Percentiles rank a stretch among this genome's conserved stretches.
phyloP scores from a whole-genome alignment of 2,113 vertebrate genomes.

The Tringa solitaria region DNA sequence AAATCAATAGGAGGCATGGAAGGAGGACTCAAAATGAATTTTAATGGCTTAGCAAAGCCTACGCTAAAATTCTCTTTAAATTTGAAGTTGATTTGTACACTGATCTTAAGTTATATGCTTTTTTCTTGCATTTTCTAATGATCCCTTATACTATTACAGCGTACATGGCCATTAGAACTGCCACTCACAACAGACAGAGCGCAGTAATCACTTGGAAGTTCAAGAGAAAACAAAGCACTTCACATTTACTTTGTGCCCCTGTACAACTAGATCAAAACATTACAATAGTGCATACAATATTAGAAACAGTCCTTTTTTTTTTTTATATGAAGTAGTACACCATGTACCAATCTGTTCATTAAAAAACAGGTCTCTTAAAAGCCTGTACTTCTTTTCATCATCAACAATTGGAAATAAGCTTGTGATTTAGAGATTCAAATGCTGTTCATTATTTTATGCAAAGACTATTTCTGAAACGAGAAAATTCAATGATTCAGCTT shows the following conservation, averaged over 20 bases:
- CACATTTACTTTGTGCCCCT: constrained; percentile 52
- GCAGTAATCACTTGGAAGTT: constrained; percentile 54
- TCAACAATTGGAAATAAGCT: constrained; percentile 5
- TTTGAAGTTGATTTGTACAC: constrained; percentile 52
- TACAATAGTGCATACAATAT: constrained; percentile 13
- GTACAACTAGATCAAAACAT: constrained; percentile 42
- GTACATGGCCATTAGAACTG: constrained; percentile 51
- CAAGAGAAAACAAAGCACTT: constrained; percentile 61
- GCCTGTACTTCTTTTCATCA: constrained; percentile 22
- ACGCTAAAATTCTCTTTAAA: constrained; percentile 34
- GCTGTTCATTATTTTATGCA: constrained; percentile 17
- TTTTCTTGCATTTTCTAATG: constrained; percentile 61
- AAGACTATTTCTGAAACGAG: background rate
- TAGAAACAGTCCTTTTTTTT: background rate
- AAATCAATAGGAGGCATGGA: constrained; percentile 30
- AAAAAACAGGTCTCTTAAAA: background rate
- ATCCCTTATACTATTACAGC: constrained; percentile 29
- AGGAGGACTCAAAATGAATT: constrained; percentile 20
- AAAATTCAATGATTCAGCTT: background rate
- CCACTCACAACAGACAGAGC: constrained; percentile 61
- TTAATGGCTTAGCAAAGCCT: background rate
- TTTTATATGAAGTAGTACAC: background rate
- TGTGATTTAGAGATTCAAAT: constrained; percentile 29
- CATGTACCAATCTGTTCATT: background rate
- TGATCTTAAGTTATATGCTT: constrained; percentile 47